phyloP scores from a whole-genome alignment of 2,888 invertebrate genomes.

The Eugnorisma glareosa region DNA sequence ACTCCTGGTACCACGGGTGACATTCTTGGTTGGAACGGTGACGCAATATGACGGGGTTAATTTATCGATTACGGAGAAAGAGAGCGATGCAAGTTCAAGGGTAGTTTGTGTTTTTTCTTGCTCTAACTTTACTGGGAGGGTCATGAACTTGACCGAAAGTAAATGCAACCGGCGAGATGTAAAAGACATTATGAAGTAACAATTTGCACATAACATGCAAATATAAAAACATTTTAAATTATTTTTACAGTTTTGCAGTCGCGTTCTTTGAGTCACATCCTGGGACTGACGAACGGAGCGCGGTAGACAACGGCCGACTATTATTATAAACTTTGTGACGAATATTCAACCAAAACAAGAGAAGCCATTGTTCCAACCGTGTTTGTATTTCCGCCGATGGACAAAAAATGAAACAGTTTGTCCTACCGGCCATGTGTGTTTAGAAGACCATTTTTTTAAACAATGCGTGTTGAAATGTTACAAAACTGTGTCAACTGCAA shows the following conservation, averaged over 20 bases:
- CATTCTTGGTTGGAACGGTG: slow-evolving; percentile 75
- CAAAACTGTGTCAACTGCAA: slow-evolving; percentile 69
- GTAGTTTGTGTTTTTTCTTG: slow-evolving; percentile 19
- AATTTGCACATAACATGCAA: slow-evolving; percentile 68
- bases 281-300: slow-evolving; percentile 68
- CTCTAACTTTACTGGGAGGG: slow-evolving; percentile 20
- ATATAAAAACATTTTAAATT: slow-evolving; percentile 42
- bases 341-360: slow-evolving; percentile 78
- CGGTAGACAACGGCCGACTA: slow-evolving; percentile 71
- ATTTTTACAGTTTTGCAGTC: slow-evolving; percentile 71
- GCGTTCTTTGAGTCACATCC: slow-evolving; percentile 83
- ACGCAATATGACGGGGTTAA: slow-evolving; percentile 65
- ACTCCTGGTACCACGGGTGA: slow-evolving; percentile 80
- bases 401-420: slow-evolving; percentile 76
- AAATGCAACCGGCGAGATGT: background rate
- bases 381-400: slow-evolving; percentile 82
- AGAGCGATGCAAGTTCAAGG: slow-evolving; percentile 30
- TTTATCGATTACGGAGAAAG: slow-evolving; percentile 55
- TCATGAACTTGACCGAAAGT: slow-evolving; percentile 48
- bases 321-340: slow-evolving; percentile 76
- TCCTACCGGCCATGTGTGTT: slow-evolving; percentile 49
- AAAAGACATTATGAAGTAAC: slow-evolving; percentile 47
- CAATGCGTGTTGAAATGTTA: slow-evolving; percentile 47
- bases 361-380: slow-evolving; percentile 80
- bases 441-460: slow-evolving; percentile 44